Evolutionary conservation across 2,888 invertebrate genomes (phyloP).

Genomic region (Euphydryas editha): DNA sequence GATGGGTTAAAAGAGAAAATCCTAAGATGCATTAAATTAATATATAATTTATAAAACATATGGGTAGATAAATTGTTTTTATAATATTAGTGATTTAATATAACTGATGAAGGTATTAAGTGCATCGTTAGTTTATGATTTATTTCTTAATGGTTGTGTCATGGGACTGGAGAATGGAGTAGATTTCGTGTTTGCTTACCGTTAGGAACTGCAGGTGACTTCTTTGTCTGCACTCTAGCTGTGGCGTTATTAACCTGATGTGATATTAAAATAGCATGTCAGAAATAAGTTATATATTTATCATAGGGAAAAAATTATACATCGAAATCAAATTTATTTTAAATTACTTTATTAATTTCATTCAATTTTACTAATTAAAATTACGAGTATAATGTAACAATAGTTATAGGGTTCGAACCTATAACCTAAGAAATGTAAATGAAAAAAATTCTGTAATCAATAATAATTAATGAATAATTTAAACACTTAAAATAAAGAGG

Average conservation of each 20-base stretch:
- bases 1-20: constrained; percentile 78
- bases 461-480: neutral
- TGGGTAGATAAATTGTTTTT: constrained; percentile 14
- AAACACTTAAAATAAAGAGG: neutral
- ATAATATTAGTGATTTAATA: constrained; percentile 20
- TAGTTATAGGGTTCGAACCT: constrained; percentile 1
- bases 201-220: constrained; percentile 95
- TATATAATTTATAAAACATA: constrained; percentile 32
- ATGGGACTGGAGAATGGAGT: neutral
- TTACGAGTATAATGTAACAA: too few species aligned
- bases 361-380: neutral
- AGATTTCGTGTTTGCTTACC: constrained; percentile 84
- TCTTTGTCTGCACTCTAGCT: constrained; percentile 99
- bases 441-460: neutral
- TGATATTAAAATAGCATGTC: constrained; percentile 65
- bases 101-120: constrained; percentile 22
- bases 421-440: neutral
- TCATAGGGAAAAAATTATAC: neutral
- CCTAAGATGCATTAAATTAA: constrained; percentile 71
- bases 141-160: neutral
- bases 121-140: constrained; percentile 14
- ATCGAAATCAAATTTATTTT: neutral
- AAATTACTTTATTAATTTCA: neutral
- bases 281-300: constrained; percentile 39
- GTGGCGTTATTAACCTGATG: constrained; percentile 99